phyloP scores from a whole-genome alignment of 30 jellyfish, hydroid and myxozoan genomes.

The Calvadosia cruxmelitensis region DNA sequence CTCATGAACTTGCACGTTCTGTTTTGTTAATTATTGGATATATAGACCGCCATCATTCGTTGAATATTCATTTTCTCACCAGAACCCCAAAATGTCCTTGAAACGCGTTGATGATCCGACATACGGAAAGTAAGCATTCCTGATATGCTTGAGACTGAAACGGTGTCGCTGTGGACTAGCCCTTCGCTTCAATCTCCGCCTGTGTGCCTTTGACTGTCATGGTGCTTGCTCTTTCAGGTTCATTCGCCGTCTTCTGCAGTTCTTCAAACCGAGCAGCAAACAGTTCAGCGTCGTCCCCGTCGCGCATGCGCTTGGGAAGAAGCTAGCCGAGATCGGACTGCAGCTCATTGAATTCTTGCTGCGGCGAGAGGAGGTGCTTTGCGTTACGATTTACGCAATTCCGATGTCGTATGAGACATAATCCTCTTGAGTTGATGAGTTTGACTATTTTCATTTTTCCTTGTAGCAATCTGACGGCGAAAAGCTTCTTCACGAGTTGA shows the following conservation, averaged over 20 bases:
- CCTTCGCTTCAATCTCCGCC: too few species aligned
- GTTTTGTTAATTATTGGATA: neutral
- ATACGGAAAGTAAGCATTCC: constrained; percentile 33
- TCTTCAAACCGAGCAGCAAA: constrained; percentile 71
- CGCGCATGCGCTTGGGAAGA: constrained; percentile 25
- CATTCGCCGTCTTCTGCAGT: constrained; percentile 42
- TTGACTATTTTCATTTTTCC: neutral
- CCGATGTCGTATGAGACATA: too few species aligned
- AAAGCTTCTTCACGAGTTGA: constrained; percentile 46
- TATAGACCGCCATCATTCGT: neutral
- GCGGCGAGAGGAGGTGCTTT: constrained; percentile 62
- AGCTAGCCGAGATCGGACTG: constrained; percentile 56
- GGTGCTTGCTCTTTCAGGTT: constrained; percentile 26
- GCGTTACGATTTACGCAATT: too few species aligned
- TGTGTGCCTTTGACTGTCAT: too few species aligned
- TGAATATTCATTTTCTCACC: constrained; percentile 1
- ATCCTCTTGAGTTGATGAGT: too few species aligned
- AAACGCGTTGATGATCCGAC: constrained; percentile 88
- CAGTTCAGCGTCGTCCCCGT: constrained; percentile 47
- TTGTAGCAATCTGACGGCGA: constrained; percentile 95
- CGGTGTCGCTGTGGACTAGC: too few species aligned
- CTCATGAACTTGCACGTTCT: neutral
- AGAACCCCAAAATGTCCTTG: constrained; percentile 68
- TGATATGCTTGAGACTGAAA: neutral
- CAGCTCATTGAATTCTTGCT: constrained; percentile 73